phyloP scores from a whole-genome alignment of 2,113 vertebrate genomes.

The Hemiprocne comata region DNA sequence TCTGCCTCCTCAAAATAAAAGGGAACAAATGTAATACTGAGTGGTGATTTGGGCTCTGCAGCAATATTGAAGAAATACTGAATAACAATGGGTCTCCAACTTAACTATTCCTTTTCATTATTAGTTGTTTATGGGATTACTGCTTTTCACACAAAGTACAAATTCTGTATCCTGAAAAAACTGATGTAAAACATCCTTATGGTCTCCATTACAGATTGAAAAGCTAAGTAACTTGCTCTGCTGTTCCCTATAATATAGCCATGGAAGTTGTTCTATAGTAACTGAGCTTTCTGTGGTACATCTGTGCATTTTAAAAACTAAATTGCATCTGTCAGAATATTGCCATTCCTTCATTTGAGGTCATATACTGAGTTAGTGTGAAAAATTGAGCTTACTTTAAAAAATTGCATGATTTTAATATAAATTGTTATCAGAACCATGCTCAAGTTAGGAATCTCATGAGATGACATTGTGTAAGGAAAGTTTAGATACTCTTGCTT shows the following conservation, averaged over 20 bases:
- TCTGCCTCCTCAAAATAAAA: background rate
- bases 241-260: background rate
- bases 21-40: background rate
- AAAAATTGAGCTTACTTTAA: background rate
- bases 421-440: background rate
- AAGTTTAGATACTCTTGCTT: background rate
- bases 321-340: background rate
- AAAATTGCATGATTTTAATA: background rate
- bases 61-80: background rate
- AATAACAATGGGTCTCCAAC: background rate
- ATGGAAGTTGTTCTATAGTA: background rate
- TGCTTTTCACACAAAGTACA: background rate
- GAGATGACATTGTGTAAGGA: background rate
- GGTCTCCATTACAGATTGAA: background rate
- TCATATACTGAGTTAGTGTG: background rate
- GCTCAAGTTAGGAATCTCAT: background rate
- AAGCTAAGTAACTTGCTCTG: background rate
- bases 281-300: background rate
- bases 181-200: background rate
- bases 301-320: background rate
- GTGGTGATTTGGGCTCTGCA: background rate
- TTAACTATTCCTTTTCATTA: background rate
- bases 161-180: background rate
- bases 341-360: background rate
- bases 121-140: background rate